Evolutionary conservation across 2,113 vertebrate species (phyloP).

Genomic region (Hystrix cristata): DNA sequence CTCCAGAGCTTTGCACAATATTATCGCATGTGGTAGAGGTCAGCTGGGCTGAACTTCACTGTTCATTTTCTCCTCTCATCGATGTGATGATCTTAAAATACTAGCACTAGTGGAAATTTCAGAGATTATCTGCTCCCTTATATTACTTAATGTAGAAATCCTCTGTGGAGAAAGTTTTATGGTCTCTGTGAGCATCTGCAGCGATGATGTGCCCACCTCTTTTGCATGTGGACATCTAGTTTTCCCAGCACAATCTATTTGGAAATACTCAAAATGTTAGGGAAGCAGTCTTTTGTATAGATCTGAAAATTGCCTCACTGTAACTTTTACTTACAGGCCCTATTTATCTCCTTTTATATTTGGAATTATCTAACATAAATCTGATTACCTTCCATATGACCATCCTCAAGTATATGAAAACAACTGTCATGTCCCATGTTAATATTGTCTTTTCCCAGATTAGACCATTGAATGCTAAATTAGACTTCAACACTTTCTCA

Average conservation of each 20-base stretch:
- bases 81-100: neutral
- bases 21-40: neutral
- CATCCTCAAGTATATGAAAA: neutral
- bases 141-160: neutral
- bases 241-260: neutral
- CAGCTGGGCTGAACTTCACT: neutral
- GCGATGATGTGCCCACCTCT: neutral
- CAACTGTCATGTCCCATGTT: neutral
- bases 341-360: neutral
- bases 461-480: neutral
- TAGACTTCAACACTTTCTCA: neutral
- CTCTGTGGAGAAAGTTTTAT: neutral
- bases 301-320: neutral
- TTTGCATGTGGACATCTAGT: neutral
- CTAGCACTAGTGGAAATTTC: neutral
- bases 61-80: neutral
- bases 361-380: neutral
- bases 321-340: neutral
- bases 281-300: neutral
- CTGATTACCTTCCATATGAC: neutral
- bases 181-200: neutral
- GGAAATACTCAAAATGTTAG: neutral
- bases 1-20: neutral
- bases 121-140: neutral
- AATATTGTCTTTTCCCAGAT: neutral